These are phyloP conservation scores for Globicephala melas DNA, from an alignment of 2,113 vertebrate species.

Conservation along the genomic window DNA sequence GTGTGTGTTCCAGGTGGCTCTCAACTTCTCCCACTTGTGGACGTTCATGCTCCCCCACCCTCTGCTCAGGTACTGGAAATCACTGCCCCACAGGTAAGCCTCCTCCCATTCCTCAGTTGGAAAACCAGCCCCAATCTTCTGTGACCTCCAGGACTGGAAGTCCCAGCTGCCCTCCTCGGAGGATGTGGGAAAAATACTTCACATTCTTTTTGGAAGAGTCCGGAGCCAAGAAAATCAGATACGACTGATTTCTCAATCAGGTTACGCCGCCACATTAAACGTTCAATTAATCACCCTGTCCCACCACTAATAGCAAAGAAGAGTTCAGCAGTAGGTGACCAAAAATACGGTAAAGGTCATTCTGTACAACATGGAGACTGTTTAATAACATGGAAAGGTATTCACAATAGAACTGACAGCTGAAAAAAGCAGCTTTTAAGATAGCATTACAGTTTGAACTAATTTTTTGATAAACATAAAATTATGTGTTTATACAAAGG, in stretches of 20 bases:
- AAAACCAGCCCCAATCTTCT: not conserved
- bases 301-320: not conserved
- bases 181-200: slow-evolving; percentile 70
- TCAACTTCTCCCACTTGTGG: not conserved
- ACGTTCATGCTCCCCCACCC: not conserved
- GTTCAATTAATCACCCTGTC: slow-evolving; percentile 5
- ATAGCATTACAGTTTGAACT: not conserved
- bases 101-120: not conserved
- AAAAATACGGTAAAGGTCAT: not conserved
- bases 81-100: not conserved
- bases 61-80: not conserved
- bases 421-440: not conserved
- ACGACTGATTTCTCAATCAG: slow-evolving; percentile 59
- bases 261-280: slow-evolving; percentile 9
- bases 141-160: not conserved
- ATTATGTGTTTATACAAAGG: not conserved
- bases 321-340: not conserved
- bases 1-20: not conserved
- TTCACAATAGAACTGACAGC: not conserved
- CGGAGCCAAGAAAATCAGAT: slow-evolving; percentile 50
- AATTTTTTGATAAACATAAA: not conserved
- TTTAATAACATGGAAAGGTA: not conserved
- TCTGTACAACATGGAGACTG: not conserved
- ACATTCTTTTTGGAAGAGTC: slow-evolving; percentile 68
- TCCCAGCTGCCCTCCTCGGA: not conserved